Evolutionary conservation across 2,113 vertebrate species (phyloP).

Genomic region (Erinaceus europaeus): DNA sequence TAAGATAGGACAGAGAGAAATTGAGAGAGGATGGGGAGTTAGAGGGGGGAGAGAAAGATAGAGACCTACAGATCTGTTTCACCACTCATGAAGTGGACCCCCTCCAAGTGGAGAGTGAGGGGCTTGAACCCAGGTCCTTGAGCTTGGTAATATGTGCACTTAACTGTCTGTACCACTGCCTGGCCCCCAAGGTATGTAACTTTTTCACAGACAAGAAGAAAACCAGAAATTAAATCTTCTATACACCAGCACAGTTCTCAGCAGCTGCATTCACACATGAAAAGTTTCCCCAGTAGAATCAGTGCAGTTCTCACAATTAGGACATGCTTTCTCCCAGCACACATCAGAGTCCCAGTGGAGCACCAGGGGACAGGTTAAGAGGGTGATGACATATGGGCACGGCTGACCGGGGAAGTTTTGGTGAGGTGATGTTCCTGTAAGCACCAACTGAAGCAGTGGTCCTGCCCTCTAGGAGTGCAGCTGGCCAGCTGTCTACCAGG

Average conservation of each 20-base stretch:
- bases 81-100: no score
- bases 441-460: background rate
- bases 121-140: no score
- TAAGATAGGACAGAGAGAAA: no score
- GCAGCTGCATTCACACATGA: background rate
- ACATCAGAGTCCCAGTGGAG: background rate
- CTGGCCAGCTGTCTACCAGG: constrained; percentile 1
- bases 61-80: no score
- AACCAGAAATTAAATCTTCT: background rate
- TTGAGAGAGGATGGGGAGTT: no score
- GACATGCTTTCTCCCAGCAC: background rate
- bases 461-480: background rate
- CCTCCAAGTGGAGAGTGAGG: no score
- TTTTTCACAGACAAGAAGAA: background rate
- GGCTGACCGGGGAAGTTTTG: background rate
- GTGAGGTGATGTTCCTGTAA: background rate
- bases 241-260: background rate
- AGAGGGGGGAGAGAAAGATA: no score
- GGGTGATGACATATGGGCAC: background rate
- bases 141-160: no score
- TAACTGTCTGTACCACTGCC: no score
- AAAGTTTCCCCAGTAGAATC: background rate
- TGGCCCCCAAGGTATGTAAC: no score
- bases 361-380: background rate
- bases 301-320: background rate